Percentiles rank a stretch among this genome's conserved stretches.
Conservation (phyloP, 1,140 invertebrate species). For the Drosophila sturtevanti region DNA sequence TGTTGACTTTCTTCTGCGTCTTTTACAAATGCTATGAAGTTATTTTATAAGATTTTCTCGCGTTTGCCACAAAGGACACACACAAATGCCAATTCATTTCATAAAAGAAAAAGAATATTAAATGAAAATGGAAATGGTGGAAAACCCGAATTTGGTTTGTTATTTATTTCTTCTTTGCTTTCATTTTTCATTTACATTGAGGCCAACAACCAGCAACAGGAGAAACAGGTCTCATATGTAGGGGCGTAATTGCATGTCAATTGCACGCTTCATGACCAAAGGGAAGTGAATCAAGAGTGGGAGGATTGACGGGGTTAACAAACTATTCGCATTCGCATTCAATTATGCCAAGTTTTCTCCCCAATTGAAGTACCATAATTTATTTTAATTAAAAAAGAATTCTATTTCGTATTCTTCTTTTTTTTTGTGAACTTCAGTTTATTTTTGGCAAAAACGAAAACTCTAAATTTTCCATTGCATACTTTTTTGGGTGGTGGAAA, state of each 20-base stretch:
- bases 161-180: conserved; percentile 12
- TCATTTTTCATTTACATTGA: conserved; percentile 49
- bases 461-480: conserved; percentile 17
- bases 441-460: conserved; percentile 6
- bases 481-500: background rate
- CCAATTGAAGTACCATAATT: conserved; percentile 27
- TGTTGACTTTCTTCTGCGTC: conserved; percentile 6
- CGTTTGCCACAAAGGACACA: conserved; percentile 29
- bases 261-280: conserved; percentile 51
- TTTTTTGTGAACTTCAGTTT: conserved; percentile 12
- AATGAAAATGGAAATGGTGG: background rate
- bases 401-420: background rate
- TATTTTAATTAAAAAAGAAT: conserved; percentile 54
- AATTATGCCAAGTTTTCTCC: conserved; percentile 57
- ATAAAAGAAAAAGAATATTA: conserved; percentile 27
- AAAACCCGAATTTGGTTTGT: conserved; percentile 34
- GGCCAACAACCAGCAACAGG: conserved; percentile 18
- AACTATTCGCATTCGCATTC: conserved; percentile 47
- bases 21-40: conserved; percentile 29
- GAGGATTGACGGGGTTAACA: conserved; percentile 4
- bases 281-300: conserved; percentile 16
- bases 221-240: conserved; percentile 17
- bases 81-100: conserved; percentile 55
- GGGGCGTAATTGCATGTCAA: conserved; percentile 75
- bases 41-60: conserved; percentile 74